phyloP scores from a whole-genome alignment of 2,797 vertebrate species.

The Harpagifer antarcticus region DNA sequence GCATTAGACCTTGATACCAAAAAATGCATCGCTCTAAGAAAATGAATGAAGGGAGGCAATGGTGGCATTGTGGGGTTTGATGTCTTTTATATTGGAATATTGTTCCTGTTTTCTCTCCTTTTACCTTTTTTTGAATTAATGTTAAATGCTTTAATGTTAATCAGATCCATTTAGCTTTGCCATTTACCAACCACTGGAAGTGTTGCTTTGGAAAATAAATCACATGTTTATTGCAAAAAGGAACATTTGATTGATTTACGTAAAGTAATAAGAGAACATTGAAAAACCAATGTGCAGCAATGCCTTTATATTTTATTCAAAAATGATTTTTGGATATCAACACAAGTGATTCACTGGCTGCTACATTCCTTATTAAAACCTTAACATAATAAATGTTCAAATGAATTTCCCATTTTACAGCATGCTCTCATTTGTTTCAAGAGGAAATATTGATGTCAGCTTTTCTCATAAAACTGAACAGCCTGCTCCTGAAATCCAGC shows the following conservation, averaged over 20 bases:
- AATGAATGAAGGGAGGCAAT: neutral
- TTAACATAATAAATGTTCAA: conserved; percentile 24
- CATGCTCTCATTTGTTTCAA: conserved; percentile 35
- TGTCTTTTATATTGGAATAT: neutral
- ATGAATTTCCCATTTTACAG: conserved; percentile 24
- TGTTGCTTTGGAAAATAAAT: conserved; percentile 1
- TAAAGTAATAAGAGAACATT: neutral
- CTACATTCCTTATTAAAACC: conserved; percentile 16
- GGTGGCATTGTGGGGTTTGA: neutral
- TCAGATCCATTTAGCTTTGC: conserved; percentile 5
- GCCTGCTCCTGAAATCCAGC: conserved; percentile 47
- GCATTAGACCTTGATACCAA: neutral
- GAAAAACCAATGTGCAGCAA: neutral
- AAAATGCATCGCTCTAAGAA: neutral
- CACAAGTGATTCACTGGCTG: neutral
- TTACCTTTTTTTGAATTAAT: neutral
- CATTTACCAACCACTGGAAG: neutral
- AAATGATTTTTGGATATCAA: conserved; percentile 20
- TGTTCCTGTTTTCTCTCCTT: neutral
- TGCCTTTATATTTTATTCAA: neutral
- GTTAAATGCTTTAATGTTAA: conserved; percentile 11
- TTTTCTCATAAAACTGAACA: conserved; percentile 42
- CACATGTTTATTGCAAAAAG: neutral
- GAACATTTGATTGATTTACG: neutral
- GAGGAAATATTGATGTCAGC: conserved; percentile 61